phyloP scores from a whole-genome alignment of 2,888 invertebrate genomes.

The Lasioglossum vierecki region DNA sequence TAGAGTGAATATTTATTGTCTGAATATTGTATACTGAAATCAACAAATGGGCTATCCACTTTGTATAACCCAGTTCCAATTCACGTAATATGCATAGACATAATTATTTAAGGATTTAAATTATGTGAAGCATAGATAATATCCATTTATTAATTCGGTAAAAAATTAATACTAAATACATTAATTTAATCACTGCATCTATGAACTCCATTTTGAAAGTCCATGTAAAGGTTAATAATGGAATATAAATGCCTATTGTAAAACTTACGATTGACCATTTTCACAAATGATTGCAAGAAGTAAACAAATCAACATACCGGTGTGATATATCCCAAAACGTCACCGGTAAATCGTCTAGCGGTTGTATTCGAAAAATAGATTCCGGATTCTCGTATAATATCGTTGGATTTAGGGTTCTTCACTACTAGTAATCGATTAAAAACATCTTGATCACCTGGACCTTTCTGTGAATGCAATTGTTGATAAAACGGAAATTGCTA shows the following conservation, averaged over 20 bases:
- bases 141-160: no score
- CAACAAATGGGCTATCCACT: background rate
- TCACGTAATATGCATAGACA: background rate
- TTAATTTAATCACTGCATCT: background rate
- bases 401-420: constrained; percentile 88
- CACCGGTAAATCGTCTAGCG: constrained; percentile 88
- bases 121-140: background rate
- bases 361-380: constrained; percentile 90
- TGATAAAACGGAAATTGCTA: background rate
- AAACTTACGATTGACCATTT: background rate
- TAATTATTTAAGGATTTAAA: background rate
- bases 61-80: background rate
- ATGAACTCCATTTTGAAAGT: background rate
- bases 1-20: background rate
- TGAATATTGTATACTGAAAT: background rate
- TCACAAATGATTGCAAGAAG: background rate
- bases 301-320: constrained; percentile 87
- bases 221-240: background rate
- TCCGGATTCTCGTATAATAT: constrained; percentile 91
- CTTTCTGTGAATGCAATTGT: constrained; percentile 77
- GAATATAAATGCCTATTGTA: background rate
- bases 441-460: constrained; percentile 88
- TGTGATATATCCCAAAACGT: constrained; percentile 95
- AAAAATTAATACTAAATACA: background rate
- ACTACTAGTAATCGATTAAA: constrained; percentile 89